phyloP scores from a whole-genome alignment of 2,797 vertebrate genomes.

The Neoniphon sammara region DNA sequence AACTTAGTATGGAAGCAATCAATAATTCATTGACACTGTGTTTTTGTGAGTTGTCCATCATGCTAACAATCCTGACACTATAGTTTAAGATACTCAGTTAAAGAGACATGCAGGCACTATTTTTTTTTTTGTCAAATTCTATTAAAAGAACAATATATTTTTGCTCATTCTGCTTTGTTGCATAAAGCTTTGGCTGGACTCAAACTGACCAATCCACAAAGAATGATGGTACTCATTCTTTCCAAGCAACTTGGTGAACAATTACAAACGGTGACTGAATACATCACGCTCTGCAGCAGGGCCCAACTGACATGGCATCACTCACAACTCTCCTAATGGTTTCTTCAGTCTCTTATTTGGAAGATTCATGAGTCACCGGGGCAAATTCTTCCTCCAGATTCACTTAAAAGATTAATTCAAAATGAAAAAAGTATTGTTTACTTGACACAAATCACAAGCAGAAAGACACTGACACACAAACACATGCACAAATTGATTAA shows the following conservation, averaged over 20 bases:
- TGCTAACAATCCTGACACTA: neutral
- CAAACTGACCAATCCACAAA: slow-evolving; percentile 9
- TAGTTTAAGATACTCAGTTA: neutral
- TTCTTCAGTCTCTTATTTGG: slow-evolving; percentile 37
- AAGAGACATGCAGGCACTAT: too few relatives aligned
- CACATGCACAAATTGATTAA: neutral
- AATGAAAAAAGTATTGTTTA: slow-evolving; percentile 4
- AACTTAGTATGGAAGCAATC: slow-evolving; percentile 38
- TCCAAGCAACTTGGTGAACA: slow-evolving; percentile 13
- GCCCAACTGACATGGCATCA: slow-evolving; percentile 41
- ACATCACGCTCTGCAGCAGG: neutral
- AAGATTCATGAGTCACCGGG: slow-evolving; percentile 48
- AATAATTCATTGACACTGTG: slow-evolving; percentile 20
- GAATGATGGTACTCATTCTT: neutral
- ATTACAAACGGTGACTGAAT: slow-evolving; percentile 23
- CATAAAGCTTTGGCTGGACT: neutral
- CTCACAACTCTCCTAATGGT: slow-evolving; percentile 45
- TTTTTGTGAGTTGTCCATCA: slow-evolving; percentile 24
- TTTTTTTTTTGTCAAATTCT: too few relatives aligned
- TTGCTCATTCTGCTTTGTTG: neutral
- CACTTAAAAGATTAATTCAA: slow-evolving; percentile 31
- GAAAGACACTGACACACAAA: neutral
- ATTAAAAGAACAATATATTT: neutral
- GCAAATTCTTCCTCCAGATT: slow-evolving; percentile 25
- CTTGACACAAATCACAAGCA: neutral